Evolutionary conservation across 2,113 vertebrate species (phyloP), one percentile per base, ranked within the genome.

Genomic region (Hippocampus mohnikei): DNA sequence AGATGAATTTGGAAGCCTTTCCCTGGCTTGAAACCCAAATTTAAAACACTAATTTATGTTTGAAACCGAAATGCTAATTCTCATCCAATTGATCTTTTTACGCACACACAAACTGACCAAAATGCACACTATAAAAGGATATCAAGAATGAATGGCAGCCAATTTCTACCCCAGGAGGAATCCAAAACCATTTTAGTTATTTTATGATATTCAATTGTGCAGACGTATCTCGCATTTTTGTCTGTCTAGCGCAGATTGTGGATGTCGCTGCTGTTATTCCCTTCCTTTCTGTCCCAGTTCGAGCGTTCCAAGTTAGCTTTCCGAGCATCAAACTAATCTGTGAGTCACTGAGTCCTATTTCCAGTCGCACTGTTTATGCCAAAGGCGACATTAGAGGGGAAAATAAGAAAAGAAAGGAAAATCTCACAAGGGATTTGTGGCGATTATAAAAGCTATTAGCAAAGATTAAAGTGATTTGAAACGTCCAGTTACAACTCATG

Each of bases 291-390:
- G 69, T 69, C 50, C 69, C n/a, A 52, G 60, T 42, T 77, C 60
- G 8, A 42, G 63, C 73, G 72, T 71, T 82, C 73, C 70, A 79
- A 74, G 66, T 72, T 81, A 69, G 50, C 67, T 73, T 78, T 81
- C 63, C 72, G 59, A 86, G 70, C 75, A 61, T 85, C 83, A 87
- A 79, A 87, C 84, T 81, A 82, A 82, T 84, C 76, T 63, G 60
- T 74, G 77, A 77, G 72, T 66, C 69, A 79, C 65, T 59, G 29
- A 65, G 44, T 77, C 86, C 76, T 85, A 80, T 79, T 87, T 84
- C 70, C 65, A 77, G 70, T 71, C 53, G 10, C 68, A 71, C 33
- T 91, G 87, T 88, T 89, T 88, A 88, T 87, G 83, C 84, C 75
- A 83, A 70, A 69, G 80, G 87, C 78, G 55, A 66, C 66, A 73